A percentile compares a stretch with the other conserved stretches of the same genome.
phyloP scores from a whole-genome alignment of 2,888 invertebrate genomes.

The Oxyscelio sp. region DNA sequence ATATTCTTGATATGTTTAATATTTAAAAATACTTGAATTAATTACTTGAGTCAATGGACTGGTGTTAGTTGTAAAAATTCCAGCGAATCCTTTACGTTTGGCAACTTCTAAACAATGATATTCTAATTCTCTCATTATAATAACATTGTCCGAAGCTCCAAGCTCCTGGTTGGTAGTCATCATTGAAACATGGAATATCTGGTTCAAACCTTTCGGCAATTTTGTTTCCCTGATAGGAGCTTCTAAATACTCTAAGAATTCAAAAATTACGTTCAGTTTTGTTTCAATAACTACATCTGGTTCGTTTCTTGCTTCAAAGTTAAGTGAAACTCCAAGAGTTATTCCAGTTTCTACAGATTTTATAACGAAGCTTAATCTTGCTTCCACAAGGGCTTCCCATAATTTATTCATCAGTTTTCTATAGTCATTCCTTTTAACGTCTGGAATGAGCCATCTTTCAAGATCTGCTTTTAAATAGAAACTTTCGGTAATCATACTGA shows the following conservation, averaged over 20 bases:
- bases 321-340: constrained; percentile 92
- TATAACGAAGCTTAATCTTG: constrained; percentile 93
- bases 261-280: constrained; percentile 92
- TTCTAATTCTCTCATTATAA: constrained; percentile 94
- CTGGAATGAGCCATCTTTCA: constrained; percentile 93
- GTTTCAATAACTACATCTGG: constrained; percentile 92
- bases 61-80: constrained; percentile 96
- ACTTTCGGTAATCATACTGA: constrained; percentile 94
- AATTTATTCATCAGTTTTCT: constrained; percentile 91
- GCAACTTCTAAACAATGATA: constrained; percentile 92
- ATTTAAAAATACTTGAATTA: too few relatives aligned
- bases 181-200: constrained; percentile 95
- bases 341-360: constrained; percentile 89
- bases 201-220: constrained; percentile 91
- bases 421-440: constrained; percentile 92
- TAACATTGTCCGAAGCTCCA: constrained; percentile 93
- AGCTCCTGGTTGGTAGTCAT: constrained; percentile 93
- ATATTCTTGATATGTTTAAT: too few relatives aligned
- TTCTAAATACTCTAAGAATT: constrained; percentile 94
- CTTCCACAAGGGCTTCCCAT: constrained; percentile 92
- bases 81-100: constrained; percentile 91
- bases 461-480: constrained; percentile 96
- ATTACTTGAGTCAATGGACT: constrained; percentile 96
- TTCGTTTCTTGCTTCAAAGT: constrained; percentile 95
- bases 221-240: constrained; percentile 91